Evolutionary conservation across 2,888 invertebrate species (phyloP).

Genomic region (Frankliniella intonsa): DNA sequence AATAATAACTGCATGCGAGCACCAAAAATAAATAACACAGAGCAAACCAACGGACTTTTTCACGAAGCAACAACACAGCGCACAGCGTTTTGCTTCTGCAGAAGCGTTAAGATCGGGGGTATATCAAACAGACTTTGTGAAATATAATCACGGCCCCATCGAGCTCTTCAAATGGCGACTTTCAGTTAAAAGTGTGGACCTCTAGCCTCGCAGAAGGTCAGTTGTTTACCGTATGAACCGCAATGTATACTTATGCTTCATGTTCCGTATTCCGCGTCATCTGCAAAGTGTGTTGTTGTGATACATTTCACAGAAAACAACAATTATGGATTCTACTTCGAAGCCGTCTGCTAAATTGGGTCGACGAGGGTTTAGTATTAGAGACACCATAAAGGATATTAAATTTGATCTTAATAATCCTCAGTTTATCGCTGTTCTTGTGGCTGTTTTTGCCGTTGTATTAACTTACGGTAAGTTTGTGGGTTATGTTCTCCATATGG

Average conservation of each 20-base stretch:
- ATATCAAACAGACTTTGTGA: not conserved
- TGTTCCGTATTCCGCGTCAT: not conserved
- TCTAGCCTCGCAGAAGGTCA: no score
- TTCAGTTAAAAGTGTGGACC: no score
- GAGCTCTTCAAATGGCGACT: no score
- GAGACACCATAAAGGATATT: not conserved
- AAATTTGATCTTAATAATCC: constrained; percentile 36
- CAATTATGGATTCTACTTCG: not conserved
- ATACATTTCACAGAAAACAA: not conserved
- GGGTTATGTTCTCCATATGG: constrained; percentile 21
- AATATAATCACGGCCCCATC: no score
- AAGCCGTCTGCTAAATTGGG: not conserved
- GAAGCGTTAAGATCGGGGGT: constrained; percentile 7
- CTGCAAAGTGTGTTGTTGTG: not conserved
- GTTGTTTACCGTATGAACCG: no score
- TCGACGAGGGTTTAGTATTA: not conserved
- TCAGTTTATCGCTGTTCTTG: constrained; percentile 43
- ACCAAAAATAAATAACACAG: not conserved
- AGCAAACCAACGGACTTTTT: not conserved
- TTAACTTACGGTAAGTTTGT: constrained; percentile 45
- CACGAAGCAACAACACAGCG: not conserved
- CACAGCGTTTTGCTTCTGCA: constrained; percentile 1
- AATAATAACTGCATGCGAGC: not conserved
- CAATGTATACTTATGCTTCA: not conserved
- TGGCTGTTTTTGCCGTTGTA: constrained; percentile 44